Evolutionary conservation across 2,797 vertebrate species (phyloP), one percentile per base, ranked within the genome.

Genomic region (Acipenser ruthenus): DNA sequence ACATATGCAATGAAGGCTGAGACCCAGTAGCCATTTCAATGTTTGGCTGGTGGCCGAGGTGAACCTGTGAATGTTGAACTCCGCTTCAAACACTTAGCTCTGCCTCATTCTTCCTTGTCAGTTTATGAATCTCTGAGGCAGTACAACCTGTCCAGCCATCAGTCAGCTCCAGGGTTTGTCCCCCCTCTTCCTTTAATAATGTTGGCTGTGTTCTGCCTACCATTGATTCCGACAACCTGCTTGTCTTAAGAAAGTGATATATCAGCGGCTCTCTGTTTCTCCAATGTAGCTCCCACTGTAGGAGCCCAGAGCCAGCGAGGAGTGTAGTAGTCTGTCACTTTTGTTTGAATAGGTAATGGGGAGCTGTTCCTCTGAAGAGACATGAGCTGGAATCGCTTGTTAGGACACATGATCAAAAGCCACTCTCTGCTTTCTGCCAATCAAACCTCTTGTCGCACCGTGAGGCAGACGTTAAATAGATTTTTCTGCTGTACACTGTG

Each of bases 371-470:
- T 88, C 90, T 87, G 91, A 93, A 84, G 88, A 96, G 94, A 95
- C 90, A 92, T 89, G 88, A 92, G 91, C 89, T 93, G 93, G 94
- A 95, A 93, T 91, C 88, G 92, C 94, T 97, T 96, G 93, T 97
- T 96, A 97, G 92, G 93, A 94, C 90, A 91, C 89, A 93, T 90
- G 94, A 96, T 97, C 93, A 96, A 96, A 98, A 94, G 93, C 87
- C 80, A 85, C 90, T 91, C 88, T 93, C 88, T 90, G 88, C 91
- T 94, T 90, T 89, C 90, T 96, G 94, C 92, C 94, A 95, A 90
- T 97, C 95, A 95, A 90, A 81, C 90, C 94, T 95, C 90, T 89
- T 91, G 91, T 91, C 86, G 88, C 91, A 90, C 92, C 85, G 86
- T 87, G 89, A 93, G 91, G 92, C 91, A 92, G 92, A 93, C 91